phyloP scores from a whole-genome alignment of 2,888 invertebrate species.

The Himalopsyche tibetana region DNA sequence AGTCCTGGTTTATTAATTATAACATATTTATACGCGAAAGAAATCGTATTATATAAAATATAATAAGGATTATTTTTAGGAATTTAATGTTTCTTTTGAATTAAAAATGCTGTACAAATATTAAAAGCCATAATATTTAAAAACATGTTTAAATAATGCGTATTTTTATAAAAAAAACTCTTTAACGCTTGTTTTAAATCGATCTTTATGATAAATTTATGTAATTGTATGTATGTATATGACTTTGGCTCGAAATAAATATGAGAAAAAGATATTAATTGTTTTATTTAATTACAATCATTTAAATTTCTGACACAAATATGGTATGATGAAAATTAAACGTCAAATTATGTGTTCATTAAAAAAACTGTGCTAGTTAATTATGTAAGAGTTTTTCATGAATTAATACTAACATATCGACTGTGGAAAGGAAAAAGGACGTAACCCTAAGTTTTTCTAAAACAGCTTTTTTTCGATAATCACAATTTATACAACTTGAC shows the following conservation, averaged over 20 bases:
- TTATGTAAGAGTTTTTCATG: too few species aligned
- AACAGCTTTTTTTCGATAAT: too few species aligned
- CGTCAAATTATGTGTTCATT: too few species aligned
- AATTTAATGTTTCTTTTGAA: not conserved
- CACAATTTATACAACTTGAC: too few species aligned
- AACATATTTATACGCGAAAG: not conserved
- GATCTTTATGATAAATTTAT: constrained; percentile 21
- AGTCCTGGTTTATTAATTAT: not conserved
- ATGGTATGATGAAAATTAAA: too few species aligned
- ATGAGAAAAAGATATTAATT: not conserved
- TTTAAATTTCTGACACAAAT: too few species aligned
- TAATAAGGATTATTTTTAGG: not conserved
- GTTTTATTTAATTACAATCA: not conserved
- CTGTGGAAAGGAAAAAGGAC: too few species aligned
- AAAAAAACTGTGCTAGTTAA: too few species aligned
- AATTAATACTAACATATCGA: too few species aligned
- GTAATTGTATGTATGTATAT: constrained; percentile 28
- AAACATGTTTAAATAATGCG: constrained; percentile 18
- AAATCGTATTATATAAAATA: not conserved
- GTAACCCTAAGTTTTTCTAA: too few species aligned
- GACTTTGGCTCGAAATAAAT: constrained; percentile 34
- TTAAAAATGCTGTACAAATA: constrained; percentile 20
- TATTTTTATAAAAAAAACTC: constrained; percentile 25
- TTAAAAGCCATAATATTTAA: not conserved
- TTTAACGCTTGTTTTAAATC: constrained; percentile 13